These are phyloP conservation scores for Nomada flava DNA, from an alignment of 2,888 invertebrate species.

Conservation along the genomic window DNA sequence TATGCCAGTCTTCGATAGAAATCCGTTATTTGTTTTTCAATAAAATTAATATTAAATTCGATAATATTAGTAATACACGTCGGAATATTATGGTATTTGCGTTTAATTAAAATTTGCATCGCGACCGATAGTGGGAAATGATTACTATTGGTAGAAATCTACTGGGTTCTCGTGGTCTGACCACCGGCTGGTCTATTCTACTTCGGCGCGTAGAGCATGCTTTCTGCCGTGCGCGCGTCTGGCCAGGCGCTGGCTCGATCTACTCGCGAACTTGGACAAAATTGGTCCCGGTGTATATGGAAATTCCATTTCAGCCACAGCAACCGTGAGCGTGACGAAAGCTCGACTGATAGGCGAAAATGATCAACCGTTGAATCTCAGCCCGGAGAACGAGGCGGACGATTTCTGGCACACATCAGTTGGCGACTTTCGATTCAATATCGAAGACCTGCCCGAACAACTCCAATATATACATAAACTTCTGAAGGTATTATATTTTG, in stretches of 20 bases:
- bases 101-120: too few relatives aligned
- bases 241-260: not conserved
- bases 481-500: conserved; percentile 87
- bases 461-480: conserved; percentile 97
- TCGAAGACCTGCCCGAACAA: conserved; percentile 95
- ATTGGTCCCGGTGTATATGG: not conserved
- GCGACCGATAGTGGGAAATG: too few relatives aligned
- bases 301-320: conserved; percentile 85
- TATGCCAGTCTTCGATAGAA: too few relatives aligned
- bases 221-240: not conserved
- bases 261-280: not conserved
- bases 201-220: not conserved
- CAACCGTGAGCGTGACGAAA: conserved; percentile 90
- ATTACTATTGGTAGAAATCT: too few relatives aligned
- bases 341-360: conserved; percentile 91
- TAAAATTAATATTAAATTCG: too few relatives aligned
- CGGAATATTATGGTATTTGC: too few relatives aligned
- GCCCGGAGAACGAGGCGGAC: conserved; percentile 90
- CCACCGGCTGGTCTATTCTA: not conserved
- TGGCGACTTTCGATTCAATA: conserved; percentile 95
- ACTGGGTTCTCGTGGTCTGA: conserved; percentile 1
- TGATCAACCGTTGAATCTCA: conserved; percentile 89
- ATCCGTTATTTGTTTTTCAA: too few relatives aligned
- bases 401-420: conserved; percentile 97
- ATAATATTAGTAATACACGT: too few relatives aligned